phyloP scores from a whole-genome alignment of 2,113 vertebrate species.

The Spea bombifrons region DNA sequence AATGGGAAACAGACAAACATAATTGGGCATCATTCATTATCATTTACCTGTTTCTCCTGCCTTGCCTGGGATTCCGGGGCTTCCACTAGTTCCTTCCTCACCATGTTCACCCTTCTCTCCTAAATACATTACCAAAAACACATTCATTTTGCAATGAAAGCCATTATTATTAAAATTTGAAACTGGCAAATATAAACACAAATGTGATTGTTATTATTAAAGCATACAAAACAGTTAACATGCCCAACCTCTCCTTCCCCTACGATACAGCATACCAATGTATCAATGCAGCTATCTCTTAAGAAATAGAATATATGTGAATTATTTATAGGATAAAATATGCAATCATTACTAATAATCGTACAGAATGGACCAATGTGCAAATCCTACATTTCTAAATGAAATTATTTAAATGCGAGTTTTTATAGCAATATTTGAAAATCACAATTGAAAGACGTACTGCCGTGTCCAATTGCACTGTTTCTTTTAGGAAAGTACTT shows the following conservation, averaged over 20 bases:
- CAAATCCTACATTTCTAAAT: background rate
- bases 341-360: background rate
- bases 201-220: no score
- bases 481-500: background rate
- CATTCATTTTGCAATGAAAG: no score
- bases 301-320: background rate
- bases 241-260: background rate
- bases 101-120: constrained; percentile 87
- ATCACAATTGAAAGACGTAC: background rate
- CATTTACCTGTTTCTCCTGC: constrained; percentile 81
- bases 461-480: background rate
- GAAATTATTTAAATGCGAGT: constrained; percentile 3
- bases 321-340: constrained; percentile 8
- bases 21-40: background rate
- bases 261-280: background rate
- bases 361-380: background rate
- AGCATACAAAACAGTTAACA: no score
- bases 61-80: constrained; percentile 82
- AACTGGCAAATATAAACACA: no score
- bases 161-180: no score
- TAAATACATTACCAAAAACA: constrained; percentile 52
- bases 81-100: constrained; percentile 70
- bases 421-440: background rate
- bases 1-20: constrained; percentile 34
- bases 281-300: background rate